phyloP scores from a whole-genome alignment of 2,113 vertebrate genomes.

The Microtus montanus region DNA sequence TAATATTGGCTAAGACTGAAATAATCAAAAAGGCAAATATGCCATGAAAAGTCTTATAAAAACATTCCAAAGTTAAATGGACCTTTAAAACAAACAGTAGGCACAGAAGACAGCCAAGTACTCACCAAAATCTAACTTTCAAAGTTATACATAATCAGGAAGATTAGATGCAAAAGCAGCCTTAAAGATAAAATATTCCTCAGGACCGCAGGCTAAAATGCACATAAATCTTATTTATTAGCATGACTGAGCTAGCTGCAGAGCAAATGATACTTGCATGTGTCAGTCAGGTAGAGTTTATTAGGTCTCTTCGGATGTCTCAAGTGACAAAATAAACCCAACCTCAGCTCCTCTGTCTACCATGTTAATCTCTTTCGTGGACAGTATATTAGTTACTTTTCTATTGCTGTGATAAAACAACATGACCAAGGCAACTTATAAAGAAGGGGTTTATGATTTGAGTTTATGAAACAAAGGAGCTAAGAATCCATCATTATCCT shows the following conservation, averaged over 20 bases:
- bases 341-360: background rate
- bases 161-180: slow-evolving; percentile 57
- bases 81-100: slow-evolving; percentile 15
- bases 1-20: slow-evolving; percentile 52
- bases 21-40: slow-evolving; percentile 48
- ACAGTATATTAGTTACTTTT: background rate
- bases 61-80: slow-evolving; percentile 52
- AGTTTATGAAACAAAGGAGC: background rate
- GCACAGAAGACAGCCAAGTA: slow-evolving; percentile 42
- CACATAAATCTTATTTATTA: slow-evolving; percentile 42
- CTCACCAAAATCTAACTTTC: slow-evolving; percentile 56
- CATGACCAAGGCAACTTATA: background rate
- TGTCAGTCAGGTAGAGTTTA: background rate
- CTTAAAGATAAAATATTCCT: slow-evolving; percentile 54
- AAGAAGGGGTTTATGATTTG: background rate
- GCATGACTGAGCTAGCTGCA: background rate
- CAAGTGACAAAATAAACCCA: background rate
- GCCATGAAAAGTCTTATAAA: slow-evolving; percentile 48
- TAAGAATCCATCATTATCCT: background rate
- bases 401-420: background rate
- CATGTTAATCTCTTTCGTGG: background rate
- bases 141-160: slow-evolving; percentile 54
- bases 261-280: background rate
- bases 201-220: slow-evolving; percentile 2
- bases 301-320: background rate